Conservation (phyloP, 2,113 vertebrate genomes). For the Equus przewalskii region DNA sequence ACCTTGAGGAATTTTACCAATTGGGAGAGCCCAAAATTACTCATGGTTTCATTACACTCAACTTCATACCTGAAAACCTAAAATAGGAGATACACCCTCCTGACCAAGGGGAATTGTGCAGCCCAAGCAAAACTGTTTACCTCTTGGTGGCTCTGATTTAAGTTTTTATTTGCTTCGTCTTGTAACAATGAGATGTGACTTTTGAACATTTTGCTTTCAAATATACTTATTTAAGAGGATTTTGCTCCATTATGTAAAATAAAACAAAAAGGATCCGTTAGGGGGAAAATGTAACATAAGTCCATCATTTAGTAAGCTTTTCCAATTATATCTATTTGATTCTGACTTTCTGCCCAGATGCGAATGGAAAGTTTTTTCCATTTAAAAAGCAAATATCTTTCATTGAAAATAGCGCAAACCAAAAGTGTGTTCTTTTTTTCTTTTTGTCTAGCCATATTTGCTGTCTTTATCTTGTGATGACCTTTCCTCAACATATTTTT, state of each 20-base stretch:
- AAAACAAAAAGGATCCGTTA: constrained; percentile 79
- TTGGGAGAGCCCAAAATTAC: not conserved
- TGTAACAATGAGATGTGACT: constrained; percentile 55
- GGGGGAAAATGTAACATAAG: constrained; percentile 77
- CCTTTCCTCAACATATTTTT: constrained; percentile 50
- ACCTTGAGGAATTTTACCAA: not conserved
- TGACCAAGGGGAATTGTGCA: rapidly evolving
- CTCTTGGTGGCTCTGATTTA: not conserved
- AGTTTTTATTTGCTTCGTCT: not conserved
- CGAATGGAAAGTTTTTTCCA: constrained; percentile 83
- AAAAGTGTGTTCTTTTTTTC: not conserved
- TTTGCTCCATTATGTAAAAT: constrained; percentile 78
- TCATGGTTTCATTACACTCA: not conserved
- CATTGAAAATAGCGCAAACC: constrained; percentile 73
- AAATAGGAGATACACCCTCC: not conserved
- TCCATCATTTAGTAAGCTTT: constrained; percentile 80
- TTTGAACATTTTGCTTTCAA: constrained; percentile 60
- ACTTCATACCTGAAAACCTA: not conserved
- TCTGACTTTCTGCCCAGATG: constrained; percentile 86
- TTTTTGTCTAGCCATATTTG: not conserved
- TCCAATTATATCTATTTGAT: constrained; percentile 84
- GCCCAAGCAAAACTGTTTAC: not conserved
- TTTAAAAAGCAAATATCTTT: constrained; percentile 76
- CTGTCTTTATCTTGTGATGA: constrained; percentile 4
- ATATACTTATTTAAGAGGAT: constrained; percentile 75